phyloP scores from a whole-genome alignment of 2,113 vertebrate genomes.

The Rallus limicola region DNA sequence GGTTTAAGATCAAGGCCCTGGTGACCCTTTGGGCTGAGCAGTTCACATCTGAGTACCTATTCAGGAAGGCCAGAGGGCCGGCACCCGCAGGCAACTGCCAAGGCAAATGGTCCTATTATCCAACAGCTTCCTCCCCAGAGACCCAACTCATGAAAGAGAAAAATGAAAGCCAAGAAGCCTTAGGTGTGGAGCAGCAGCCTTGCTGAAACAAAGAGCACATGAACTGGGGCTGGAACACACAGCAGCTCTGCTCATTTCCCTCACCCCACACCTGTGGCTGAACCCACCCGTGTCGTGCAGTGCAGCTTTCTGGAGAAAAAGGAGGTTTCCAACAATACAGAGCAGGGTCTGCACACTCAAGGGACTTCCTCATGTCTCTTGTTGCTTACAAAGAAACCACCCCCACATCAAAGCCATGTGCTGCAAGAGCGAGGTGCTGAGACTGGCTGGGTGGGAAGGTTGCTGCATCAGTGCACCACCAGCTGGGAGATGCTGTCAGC shows the following conservation, averaged over 20 bases:
- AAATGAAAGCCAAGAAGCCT: not conserved
- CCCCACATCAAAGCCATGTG: not conserved
- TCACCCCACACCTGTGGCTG: not conserved
- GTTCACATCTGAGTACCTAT: not conserved
- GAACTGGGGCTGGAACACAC: not conserved
- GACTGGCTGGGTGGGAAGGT: not conserved
- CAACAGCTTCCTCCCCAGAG: conserved; percentile 19
- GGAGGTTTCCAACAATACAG: not conserved
- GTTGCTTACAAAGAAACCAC: not conserved
- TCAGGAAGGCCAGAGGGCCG: not conserved
- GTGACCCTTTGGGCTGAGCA: not conserved
- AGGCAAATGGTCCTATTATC: conserved; percentile 14
- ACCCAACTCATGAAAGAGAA: not conserved
- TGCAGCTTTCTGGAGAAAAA: not conserved
- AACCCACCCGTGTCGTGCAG: not conserved
- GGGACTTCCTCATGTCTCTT: not conserved
- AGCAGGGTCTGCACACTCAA: rapidly evolving
- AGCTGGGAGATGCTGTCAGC: not conserved
- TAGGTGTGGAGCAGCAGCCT: not conserved
- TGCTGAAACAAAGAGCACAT: too few relatives aligned
- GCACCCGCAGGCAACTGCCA: not conserved
- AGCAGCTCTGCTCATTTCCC: not conserved
- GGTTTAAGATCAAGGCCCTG: not conserved
- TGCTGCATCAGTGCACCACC: not conserved
- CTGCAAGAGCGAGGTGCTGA: not conserved